Evolutionary conservation across 1,140 invertebrate species (phyloP), one percentile per base, ranked within the genome.

Genomic region (Cherax quadricarinatus): DNA sequence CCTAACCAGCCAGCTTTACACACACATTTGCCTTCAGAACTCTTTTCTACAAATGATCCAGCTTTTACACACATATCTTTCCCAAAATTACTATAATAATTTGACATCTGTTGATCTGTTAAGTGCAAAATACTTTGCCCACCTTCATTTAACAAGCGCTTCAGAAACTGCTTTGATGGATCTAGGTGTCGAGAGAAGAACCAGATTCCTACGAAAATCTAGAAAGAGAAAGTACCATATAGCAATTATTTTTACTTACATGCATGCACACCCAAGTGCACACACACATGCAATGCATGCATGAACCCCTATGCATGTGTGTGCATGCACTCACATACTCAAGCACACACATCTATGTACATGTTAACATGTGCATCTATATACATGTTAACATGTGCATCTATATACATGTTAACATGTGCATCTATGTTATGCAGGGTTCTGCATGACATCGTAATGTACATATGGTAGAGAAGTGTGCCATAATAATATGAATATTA

Each of bases 121-220:
- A 91, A 30, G 24, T 91, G 90, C 12, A 91, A 49, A 41, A 91
- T 91, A 48, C 57, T 87, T 53, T 91, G 90, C 49, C 90, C 90
- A 66, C 84, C 84, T 81, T 86, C 84, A 70, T n/a, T 80, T 12
- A 80, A 81, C 49, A 86, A 66, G 41, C 90, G 51, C 57, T 62
- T 78, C 7, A 91, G 75, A 53, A 86, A 91, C 30, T 91, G 53
- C 51, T 86, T 78, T 14, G 90, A 66, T 24, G 84, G 84, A 82
- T 91, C 90, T 30, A 91, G 53, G 24, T 75, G 90, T 53, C 86
- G 83, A 3, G 88, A 90, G 82, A 87, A 91, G 84, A 86, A 91
- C 90, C 90, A 91, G 12, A 91, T 48, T 70, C 82, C 90, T 48
- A 91, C 10, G 21, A 91, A 86, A 82, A 91, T 82, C 90, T 91